Conservation (phyloP, 2,113 vertebrate genomes). For the Cichladusa arquata region DNA sequence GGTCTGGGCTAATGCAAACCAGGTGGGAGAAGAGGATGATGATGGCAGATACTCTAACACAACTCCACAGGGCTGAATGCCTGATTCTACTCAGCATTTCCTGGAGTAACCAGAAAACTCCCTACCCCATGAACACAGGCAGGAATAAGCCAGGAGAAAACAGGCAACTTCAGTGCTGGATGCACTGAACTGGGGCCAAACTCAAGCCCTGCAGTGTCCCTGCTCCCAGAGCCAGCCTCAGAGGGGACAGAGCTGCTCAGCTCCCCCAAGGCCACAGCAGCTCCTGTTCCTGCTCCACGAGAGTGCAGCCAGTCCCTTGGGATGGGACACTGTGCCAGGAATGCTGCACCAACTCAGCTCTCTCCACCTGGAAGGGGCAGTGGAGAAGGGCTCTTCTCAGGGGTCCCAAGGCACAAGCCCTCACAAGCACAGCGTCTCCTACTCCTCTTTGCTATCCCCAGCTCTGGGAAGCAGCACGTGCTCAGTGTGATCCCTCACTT, state of each 20-base stretch:
- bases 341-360: background rate
- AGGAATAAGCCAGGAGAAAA: background rate
- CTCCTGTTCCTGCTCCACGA: background rate
- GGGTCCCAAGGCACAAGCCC: background rate
- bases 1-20: background rate
- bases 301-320: rapidly evolving
- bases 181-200: background rate
- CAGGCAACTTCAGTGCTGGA: background rate
- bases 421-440: background rate
- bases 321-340: background rate
- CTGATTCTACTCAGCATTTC: background rate
- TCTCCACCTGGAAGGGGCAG: background rate
- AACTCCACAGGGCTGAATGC: background rate
- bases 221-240: background rate
- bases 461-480: conserved; percentile 33
- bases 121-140: background rate
- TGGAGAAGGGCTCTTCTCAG: background rate
- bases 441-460: background rate
- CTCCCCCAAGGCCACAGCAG: background rate
- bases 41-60: background rate
- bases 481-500: background rate
- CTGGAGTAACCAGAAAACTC: background rate
- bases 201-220: background rate
- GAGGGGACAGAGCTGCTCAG: background rate
- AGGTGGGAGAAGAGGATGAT: background rate